Percentiles rank a stretch among this genome's conserved stretches.
These are phyloP conservation scores for Polyommatus icarus DNA, from an alignment of 2,888 invertebrate genomes.

Conservation along the genomic window DNA sequence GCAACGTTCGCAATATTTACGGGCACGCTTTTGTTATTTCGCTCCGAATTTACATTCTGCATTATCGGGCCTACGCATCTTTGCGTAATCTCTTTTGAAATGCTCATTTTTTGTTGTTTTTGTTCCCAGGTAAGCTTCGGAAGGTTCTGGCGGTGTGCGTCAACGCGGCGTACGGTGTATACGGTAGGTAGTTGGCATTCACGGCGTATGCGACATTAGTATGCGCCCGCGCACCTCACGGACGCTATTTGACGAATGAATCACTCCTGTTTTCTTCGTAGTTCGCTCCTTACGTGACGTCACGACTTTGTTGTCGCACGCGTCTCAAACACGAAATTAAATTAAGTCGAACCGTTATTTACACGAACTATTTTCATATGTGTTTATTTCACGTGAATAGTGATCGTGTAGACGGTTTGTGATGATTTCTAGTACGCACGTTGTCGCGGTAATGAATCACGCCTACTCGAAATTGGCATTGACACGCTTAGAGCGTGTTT, in stretches of 20 bases:
- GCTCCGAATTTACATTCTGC: conserved; percentile 15
- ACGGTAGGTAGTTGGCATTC: conserved; percentile 63
- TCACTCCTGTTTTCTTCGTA: conserved; percentile 65
- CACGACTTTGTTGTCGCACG: conserved; percentile 74
- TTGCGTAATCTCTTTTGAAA: conserved; percentile 25
- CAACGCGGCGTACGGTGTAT: conserved; percentile 49
- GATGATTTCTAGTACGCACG: background rate
- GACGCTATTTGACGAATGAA: conserved; percentile 71
- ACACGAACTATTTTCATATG: conserved; percentile 7
- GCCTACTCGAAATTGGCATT: background rate
- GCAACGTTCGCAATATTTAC: conserved; percentile 34
- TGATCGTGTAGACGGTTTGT: background rate
- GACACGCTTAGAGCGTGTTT: background rate
- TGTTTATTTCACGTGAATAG: background rate
- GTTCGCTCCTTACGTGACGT: conserved; percentile 65
- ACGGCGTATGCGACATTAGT: conserved; percentile 62
- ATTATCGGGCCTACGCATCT: conserved; percentile 25
- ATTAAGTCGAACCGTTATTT: conserved; percentile 32
- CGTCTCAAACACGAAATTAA: conserved; percentile 44
- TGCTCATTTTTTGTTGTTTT: conserved; percentile 41
- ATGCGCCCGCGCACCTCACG: conserved; percentile 73
- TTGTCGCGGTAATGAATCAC: background rate
- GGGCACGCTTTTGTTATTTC: conserved; percentile 46
- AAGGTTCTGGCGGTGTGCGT: conserved; percentile 49
- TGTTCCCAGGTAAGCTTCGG: conserved; percentile 55